Evolutionary conservation across 2,113 vertebrate genomes (phyloP), one percentile per base, ranked within the genome.

Genomic region (Crotalus helleri): DNA sequence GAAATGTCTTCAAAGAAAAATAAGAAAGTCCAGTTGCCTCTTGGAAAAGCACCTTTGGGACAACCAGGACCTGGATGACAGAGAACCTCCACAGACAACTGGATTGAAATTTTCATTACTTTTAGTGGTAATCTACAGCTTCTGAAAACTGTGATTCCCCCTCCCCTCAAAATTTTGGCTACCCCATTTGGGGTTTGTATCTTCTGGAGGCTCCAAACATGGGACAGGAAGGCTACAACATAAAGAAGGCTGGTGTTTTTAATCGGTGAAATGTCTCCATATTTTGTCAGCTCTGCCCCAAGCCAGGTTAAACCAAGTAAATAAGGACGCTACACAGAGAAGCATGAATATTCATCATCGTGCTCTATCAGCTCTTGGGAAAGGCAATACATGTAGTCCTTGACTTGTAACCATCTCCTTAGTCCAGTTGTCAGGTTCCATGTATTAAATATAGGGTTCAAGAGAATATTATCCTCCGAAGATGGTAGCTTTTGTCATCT

Each of bases 311-410:
- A 9, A 12, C 26, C 85, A 33, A 21, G 17, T 74, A 57, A 15
- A 55, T 49, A 55, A 19, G 15, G 26, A n/a, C n/a, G n/a, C n/a
- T n/a, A n/a, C n/a, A n/a, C 39, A 88, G 81, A 55, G 33, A 87
- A 87, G 26, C 87, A 89, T 87, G 91, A 92, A 87, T 93, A 94
- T 94, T 94, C 92, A 93, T 92, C 93, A 33, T 46, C 44, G 26
- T 9, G 91, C 39, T 93, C 90, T 89, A 59, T 74, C 92, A 89
- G 61, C 59, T 90, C 46, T 86, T 59, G 13, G 87, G 55, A 57
- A 69, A 93, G 85, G 61, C 89, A 89, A 69, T 90, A 93, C 29
- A 69, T 26, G 29, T 29, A n/a, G 64, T 5, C 58, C 24, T 9
- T 29, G 29, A 64, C 64, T n/a, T 69, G 5, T 29, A 69, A n/a